Base-by-base conservation (phyloP, 2,888 invertebrate genomes). In the Venusia cambrica region DNA sequence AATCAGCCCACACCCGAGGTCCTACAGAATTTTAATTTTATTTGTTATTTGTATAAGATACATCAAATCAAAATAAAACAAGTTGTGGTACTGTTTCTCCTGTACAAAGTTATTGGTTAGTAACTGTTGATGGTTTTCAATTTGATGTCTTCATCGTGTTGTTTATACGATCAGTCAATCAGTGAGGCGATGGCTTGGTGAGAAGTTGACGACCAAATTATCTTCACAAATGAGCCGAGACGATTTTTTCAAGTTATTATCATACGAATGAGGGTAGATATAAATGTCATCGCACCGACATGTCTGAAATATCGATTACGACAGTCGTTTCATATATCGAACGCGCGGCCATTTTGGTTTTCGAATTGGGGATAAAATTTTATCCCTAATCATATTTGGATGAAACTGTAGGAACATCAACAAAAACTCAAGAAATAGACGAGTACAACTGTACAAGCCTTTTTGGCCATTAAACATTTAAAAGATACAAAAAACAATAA, bases 41-140 rank as follows among this genome's bases (percentile, higher is more conserved):
- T n/a, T n/a, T n/a, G n/a, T n/a, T n/a, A n/a, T n/a, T n/a, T n/a
- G n/a, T n/a, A n/a, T n/a, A n/a, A n/a, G n/a, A n/a, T n/a, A n/a
- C n/a, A n/a, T n/a, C n/a, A n/a, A n/a, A n/a, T n/a, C n/a, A n/a
- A n/a, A n/a, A n/a, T n/a, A n/a, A n/a, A n/a, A n/a, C n/a, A n/a
- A n/a, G 20, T 38, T 38, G 33, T 15, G 7, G 2, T 38, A 33
- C 38, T 38, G 13, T 2, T 21, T 5, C 4, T 7, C 8, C 1
- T 35, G 12, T 25, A 61, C 57, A 63, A 67, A 59, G 6, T 27
- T 40, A 40, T 35, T 31, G 40, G 31, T 25, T 35, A 35, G 26
- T 40, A 59, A 68, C 67, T 60, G 70, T 55, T 71, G 78, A 73
- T 79, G 75, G 68, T 81, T 81, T 81, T 81, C 80, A 83, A 83